Evolutionary conservation across 2,888 invertebrate species (phyloP).

Genomic region (Lasioglossum morio): DNA sequence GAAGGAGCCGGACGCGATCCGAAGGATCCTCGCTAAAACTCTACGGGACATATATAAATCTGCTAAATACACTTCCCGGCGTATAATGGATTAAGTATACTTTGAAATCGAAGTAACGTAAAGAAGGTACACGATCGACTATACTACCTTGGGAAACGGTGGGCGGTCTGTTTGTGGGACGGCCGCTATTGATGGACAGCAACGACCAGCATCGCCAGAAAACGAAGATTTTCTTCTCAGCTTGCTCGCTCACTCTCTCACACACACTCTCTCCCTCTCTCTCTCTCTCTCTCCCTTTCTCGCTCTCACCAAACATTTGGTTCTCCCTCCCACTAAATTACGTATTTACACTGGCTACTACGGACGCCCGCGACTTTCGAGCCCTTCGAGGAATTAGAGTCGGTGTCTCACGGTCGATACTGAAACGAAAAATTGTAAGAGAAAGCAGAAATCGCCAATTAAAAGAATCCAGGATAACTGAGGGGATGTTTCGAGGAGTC

Average conservation of each 20-base stretch:
- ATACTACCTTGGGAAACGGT: slow-evolving; percentile 72
- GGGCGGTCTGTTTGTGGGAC: slow-evolving; percentile 77
- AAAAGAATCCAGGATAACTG: neutral
- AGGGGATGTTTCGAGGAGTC: neutral
- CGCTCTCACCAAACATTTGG: slow-evolving; percentile 61
- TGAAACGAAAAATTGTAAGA: neutral
- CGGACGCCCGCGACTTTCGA: slow-evolving; percentile 48
- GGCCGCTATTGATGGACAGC: slow-evolving; percentile 83
- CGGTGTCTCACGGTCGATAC: neutral
- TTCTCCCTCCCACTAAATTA: slow-evolving; percentile 70
- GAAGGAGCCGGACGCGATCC: slow-evolving; percentile 28
- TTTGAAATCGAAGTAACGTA: slow-evolving; percentile 71
- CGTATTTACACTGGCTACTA: slow-evolving; percentile 71
- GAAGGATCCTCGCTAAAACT: slow-evolving; percentile 54
- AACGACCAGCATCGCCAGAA: slow-evolving; percentile 84
- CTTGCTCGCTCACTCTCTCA: slow-evolving; percentile 39
- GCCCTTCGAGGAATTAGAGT: slow-evolving; percentile 5
- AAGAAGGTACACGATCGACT: slow-evolving; percentile 75
- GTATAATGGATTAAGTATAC: slow-evolving; percentile 72
- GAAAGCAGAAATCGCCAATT: neutral
- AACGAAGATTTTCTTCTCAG: slow-evolving; percentile 61
- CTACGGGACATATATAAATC: slow-evolving; percentile 61
- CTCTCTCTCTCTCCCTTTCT: slow-evolving; percentile 30
- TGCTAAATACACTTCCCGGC: slow-evolving; percentile 68
- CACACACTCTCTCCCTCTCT: slow-evolving; percentile 1